These are phyloP conservation scores for Gobio gobio DNA, from an alignment of 2,113 vertebrate species.

Conservation along the genomic window DNA sequence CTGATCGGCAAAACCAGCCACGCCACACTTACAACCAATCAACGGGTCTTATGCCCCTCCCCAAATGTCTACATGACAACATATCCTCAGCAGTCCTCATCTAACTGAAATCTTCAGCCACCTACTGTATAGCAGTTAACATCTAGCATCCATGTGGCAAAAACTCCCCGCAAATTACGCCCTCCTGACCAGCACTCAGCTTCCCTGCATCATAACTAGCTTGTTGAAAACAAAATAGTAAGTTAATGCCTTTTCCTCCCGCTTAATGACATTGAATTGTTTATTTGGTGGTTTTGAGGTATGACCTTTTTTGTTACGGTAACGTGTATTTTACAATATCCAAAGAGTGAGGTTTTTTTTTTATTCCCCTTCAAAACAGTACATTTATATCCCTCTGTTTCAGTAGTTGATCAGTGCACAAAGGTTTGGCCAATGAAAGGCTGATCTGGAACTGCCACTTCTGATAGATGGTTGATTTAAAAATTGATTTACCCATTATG, in stretches of 20 bases:
- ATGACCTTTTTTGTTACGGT: not conserved
- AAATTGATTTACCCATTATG: not conserved
- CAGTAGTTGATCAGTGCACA: not conserved
- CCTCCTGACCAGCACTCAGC: constrained; percentile 98
- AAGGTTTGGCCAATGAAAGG: not conserved
- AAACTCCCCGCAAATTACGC: constrained; percentile 99
- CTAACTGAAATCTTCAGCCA: constrained; percentile 95
- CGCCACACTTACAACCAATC: constrained; percentile 95
- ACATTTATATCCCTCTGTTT: not conserved
- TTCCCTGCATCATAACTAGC: constrained; percentile 99
- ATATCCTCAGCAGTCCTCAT: constrained; percentile 96
- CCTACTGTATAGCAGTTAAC: constrained; percentile 81
- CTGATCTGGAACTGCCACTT: not conserved
- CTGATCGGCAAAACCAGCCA: constrained; percentile 92
- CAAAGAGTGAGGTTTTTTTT: not conserved
- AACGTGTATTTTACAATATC: not conserved
- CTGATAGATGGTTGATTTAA: not conserved
- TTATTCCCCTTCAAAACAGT: not conserved
- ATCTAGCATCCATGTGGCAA: constrained; percentile 99
- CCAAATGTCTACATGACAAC: constrained; percentile 96
- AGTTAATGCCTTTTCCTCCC: constrained; percentile 74
- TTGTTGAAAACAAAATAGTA: constrained; percentile 99
- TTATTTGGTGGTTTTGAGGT: constrained; percentile 30
- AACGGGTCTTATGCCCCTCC: constrained; percentile 87
- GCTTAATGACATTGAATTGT: constrained; percentile 36